A percentile compares a stretch with the other conserved stretches of the same genome.
phyloP scores from a whole-genome alignment of 2,113 vertebrate genomes.

The Terrapene triunguis region DNA sequence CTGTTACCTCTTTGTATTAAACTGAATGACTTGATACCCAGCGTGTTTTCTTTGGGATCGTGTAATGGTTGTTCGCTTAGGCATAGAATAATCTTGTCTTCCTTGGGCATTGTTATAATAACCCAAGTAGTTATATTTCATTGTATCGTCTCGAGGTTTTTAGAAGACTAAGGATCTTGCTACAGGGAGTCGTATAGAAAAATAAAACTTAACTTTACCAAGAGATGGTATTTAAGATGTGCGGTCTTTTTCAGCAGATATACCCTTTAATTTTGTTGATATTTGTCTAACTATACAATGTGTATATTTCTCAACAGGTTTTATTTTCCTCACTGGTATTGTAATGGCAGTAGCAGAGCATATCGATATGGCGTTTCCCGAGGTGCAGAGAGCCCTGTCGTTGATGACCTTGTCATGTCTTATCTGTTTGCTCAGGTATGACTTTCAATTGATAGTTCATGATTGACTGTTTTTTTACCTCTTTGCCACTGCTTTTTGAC shows the following conservation, averaged over 20 bases:
- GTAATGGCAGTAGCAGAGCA: slow-evolving; percentile 83
- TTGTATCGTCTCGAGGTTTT: neutral
- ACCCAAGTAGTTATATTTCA: neutral
- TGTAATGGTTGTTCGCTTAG: neutral
- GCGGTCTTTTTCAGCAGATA: neutral
- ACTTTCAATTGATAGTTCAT: neutral
- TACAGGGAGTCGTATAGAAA: neutral
- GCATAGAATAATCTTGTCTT: neutral
- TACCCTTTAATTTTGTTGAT: neutral
- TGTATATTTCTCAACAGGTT: slow-evolving; percentile 81
- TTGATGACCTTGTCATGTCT: slow-evolving; percentile 92
- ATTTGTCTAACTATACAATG: neutral
- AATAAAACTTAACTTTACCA: neutral
- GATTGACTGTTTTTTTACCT: neutral
- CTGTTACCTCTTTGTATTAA: neutral
- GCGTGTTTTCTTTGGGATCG: neutral
- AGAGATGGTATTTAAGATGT: fast-evolving
- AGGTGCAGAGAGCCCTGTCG: slow-evolving; percentile 88
- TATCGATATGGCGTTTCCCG: slow-evolving; percentile 90
- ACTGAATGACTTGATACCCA: neutral
- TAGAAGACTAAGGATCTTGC: neutral
- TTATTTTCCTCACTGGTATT: slow-evolving; percentile 95
- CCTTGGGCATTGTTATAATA: neutral
- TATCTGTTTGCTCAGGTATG: slow-evolving; percentile 95
- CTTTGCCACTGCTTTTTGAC: neutral